Conservation (phyloP, 2,888 invertebrate species). For the Pyrochroa serraticornis region DNA sequence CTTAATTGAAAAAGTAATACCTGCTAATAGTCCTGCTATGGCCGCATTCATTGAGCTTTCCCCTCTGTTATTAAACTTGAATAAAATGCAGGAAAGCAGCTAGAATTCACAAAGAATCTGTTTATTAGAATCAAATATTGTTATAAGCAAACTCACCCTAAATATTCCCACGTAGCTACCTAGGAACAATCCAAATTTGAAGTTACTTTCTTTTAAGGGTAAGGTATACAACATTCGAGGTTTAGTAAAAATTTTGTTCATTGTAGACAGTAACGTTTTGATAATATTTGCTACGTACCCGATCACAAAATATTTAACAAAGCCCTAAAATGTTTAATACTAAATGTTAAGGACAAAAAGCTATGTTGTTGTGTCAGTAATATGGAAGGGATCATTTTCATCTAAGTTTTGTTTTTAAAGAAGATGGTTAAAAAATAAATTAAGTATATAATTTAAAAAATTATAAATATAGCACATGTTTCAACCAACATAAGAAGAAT, state of each 20-base stretch:
- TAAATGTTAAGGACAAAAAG: not conserved
- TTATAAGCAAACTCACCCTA: slow-evolving; percentile 37
- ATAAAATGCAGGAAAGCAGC: slow-evolving; percentile 58
- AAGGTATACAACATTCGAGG: slow-evolving; percentile 30
- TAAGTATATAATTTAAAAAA: too few relatives aligned
- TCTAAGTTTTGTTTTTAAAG: too few relatives aligned
- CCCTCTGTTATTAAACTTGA: slow-evolving; percentile 48
- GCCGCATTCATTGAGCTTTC: slow-evolving; percentile 56
- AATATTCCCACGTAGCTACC: slow-evolving; percentile 47
- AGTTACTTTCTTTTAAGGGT: slow-evolving; percentile 40
- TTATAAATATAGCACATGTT: too few relatives aligned
- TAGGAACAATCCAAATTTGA: slow-evolving; percentile 45
- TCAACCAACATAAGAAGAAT: too few relatives aligned
- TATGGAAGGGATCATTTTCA: too few relatives aligned
- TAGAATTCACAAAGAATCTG: slow-evolving; percentile 22
- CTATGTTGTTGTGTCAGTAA: too few relatives aligned
- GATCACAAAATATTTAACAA: slow-evolving; percentile 40
- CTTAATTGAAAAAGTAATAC: slow-evolving; percentile 60
- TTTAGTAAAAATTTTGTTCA: slow-evolving; percentile 29
- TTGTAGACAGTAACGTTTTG: slow-evolving; percentile 36
- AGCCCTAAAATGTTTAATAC: slow-evolving; percentile 43
- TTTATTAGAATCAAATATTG: not conserved
- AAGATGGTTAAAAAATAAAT: too few relatives aligned
- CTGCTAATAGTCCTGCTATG: slow-evolving; percentile 64
- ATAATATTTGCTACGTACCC: slow-evolving; percentile 43